Evolutionary conservation across 2,888 invertebrate species (phyloP).

Genomic region (Campaea margaritaria): DNA sequence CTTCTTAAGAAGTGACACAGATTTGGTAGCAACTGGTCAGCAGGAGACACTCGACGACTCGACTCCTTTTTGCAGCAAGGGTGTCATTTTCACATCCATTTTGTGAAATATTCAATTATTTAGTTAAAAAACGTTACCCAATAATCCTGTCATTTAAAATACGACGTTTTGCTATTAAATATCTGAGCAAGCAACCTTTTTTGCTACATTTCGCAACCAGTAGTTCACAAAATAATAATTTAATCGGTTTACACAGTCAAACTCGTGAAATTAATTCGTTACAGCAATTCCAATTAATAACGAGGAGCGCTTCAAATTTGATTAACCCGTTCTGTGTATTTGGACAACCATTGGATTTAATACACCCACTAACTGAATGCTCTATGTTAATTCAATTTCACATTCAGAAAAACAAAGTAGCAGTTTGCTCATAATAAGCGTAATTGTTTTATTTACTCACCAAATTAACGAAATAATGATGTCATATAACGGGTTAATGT

Average conservation of each 20-base stretch:
- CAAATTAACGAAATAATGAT: conserved; percentile 11
- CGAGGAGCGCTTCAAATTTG: conserved; percentile 17
- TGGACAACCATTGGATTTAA: conserved; percentile 17
- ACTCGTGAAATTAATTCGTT: conserved; percentile 23
- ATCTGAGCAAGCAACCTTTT: neutral
- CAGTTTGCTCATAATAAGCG: conserved; percentile 23
- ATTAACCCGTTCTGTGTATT: conserved; percentile 29
- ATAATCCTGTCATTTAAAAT: too few relatives aligned
- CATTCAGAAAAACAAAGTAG: conserved; percentile 11
- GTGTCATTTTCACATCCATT: neutral
- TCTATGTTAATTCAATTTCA: conserved; percentile 21
- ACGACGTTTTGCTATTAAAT: too few relatives aligned
- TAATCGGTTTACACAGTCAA: neutral
- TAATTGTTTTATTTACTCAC: conserved; percentile 18
- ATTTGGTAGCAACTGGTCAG: neutral
- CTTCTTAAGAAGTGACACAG: conserved; percentile 39
- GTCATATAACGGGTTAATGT: neutral
- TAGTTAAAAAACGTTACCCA: too few relatives aligned
- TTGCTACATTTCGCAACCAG: neutral
- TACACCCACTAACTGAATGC: conserved; percentile 26
- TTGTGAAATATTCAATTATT: neutral
- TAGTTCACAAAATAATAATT: neutral
- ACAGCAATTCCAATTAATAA: conserved; percentile 7
- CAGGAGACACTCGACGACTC: neutral
- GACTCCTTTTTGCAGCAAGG: neutral